These are phyloP conservation scores for Botrylloides violaceus DNA, from an alignment of 23 tunicate species.

Conservation along the genomic window DNA sequence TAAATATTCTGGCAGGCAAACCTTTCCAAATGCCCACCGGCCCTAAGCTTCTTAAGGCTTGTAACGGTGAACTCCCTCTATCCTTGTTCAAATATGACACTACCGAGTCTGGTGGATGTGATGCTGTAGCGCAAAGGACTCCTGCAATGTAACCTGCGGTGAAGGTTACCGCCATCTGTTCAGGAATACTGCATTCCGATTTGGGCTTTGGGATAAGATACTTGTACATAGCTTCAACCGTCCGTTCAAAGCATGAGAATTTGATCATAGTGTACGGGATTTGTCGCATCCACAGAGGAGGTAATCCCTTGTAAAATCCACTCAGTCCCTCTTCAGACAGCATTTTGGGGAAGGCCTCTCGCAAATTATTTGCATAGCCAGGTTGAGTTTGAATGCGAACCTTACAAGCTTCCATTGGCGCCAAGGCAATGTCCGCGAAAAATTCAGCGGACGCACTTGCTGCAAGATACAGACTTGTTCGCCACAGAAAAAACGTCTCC, in stretches of 20 bases:
- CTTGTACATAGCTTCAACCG: constrained; percentile 9
- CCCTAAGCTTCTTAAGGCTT: neutral
- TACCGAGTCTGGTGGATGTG: constrained; percentile 14
- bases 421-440: constrained; percentile 6
- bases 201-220: constrained; percentile 9
- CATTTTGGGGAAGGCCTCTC: constrained; percentile 11
- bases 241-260: constrained; percentile 5
- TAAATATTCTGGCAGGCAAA: neutral
- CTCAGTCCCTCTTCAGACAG: neutral
- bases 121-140: constrained; percentile 7
- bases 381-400: constrained; percentile 16
- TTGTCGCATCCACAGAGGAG: constrained; percentile 8
- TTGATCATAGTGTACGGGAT: constrained; percentile 10
- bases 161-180: constrained; percentile 7
- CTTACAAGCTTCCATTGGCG: constrained; percentile 5
- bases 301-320: neutral
- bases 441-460: constrained; percentile 13
- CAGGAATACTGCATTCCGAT: neutral
- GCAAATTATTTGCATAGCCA: constrained; percentile 3
- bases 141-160: constrained; percentile 6
- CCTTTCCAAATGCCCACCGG: constrained; percentile 4
- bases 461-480: neutral
- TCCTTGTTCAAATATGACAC: neutral
- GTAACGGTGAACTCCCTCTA: neutral
- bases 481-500: neutral